Evolutionary conservation across 2,888 invertebrate species (phyloP).

Genomic region (Anorthoa munda): DNA sequence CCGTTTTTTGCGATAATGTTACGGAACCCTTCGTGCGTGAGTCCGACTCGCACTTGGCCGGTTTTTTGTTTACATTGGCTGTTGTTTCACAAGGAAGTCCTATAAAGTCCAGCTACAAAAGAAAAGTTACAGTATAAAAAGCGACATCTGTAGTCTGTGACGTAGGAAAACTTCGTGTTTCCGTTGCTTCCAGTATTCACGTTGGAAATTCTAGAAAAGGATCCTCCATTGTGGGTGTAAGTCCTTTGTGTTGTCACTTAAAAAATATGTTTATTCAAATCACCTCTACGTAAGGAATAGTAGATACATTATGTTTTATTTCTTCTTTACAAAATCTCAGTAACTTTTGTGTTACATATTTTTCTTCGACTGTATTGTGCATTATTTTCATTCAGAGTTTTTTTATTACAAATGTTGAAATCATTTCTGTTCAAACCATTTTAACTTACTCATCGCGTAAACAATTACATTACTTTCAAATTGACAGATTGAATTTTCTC

Average conservation of each 20-base stretch:
- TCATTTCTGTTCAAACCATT: no score
- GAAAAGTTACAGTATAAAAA: slow-evolving; percentile 35
- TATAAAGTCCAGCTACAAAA: slow-evolving; percentile 36
- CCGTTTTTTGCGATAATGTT: no score
- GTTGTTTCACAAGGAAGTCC: slow-evolving; percentile 30
- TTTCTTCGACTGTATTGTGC: neutral
- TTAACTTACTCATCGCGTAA: no score
- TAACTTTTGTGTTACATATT: slow-evolving; percentile 4
- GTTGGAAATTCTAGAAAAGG: slow-evolving; percentile 18
- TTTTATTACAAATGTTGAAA: neutral
- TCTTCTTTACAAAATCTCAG: slow-evolving; percentile 20
- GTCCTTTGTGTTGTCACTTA: slow-evolving; percentile 21
- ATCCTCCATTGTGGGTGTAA: slow-evolving; percentile 1
- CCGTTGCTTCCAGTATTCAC: slow-evolving; percentile 16
- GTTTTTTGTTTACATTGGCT: slow-evolving; percentile 22
- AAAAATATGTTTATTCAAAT: slow-evolving; percentile 37
- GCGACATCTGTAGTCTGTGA: slow-evolving; percentile 33
- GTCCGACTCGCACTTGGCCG: no score
- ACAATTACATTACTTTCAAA: no score
- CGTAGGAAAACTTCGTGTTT: slow-evolving; percentile 38
- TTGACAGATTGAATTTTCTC: neutral
- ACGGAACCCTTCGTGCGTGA: no score
- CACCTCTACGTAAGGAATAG: slow-evolving; percentile 15
- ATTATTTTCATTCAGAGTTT: neutral
- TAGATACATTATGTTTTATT: slow-evolving; percentile 5